phyloP scores from a whole-genome alignment of 2,888 invertebrate species.

The Amiota mariae region DNA sequence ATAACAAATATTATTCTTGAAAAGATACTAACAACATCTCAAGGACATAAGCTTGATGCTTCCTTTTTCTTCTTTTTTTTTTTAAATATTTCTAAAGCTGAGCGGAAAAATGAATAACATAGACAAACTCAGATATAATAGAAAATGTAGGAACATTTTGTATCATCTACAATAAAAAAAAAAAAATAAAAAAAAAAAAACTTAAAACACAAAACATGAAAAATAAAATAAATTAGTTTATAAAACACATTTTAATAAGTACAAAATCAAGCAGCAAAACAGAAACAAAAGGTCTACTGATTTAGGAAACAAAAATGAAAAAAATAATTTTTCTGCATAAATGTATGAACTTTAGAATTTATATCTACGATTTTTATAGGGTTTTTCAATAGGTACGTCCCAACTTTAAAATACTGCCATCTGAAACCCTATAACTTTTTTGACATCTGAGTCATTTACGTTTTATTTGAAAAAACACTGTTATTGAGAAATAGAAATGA shows the following conservation, averaged over 20 bases:
- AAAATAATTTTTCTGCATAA: too few species aligned
- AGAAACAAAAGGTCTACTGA: not conserved
- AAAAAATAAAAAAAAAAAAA: constrained; percentile 6
- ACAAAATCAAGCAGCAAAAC: not conserved
- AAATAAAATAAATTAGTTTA: constrained; percentile 12
- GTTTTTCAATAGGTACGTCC: too few species aligned
- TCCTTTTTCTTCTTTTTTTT: constrained; percentile 4
- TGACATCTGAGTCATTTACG: too few species aligned
- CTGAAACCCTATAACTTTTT: too few species aligned
- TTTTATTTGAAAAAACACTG: too few species aligned
- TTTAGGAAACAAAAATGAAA: too few species aligned
- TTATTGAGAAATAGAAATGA: too few species aligned
- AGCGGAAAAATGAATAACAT: not conserved
- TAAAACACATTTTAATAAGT: constrained; percentile 3
- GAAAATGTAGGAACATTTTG: not conserved
- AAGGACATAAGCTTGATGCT: constrained; percentile 26
- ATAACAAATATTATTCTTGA: not conserved
- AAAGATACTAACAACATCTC: constrained; percentile 16
- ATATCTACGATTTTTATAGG: too few species aligned
- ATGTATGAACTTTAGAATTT: too few species aligned
- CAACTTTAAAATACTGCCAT: too few species aligned
- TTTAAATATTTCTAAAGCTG: constrained; percentile 21
- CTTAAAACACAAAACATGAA: not conserved
- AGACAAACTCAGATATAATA: not conserved
- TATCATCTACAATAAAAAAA: constrained; percentile 2